Evolutionary conservation across 2,888 invertebrate species (phyloP).

Genomic region (Zele albiditarsus): DNA sequence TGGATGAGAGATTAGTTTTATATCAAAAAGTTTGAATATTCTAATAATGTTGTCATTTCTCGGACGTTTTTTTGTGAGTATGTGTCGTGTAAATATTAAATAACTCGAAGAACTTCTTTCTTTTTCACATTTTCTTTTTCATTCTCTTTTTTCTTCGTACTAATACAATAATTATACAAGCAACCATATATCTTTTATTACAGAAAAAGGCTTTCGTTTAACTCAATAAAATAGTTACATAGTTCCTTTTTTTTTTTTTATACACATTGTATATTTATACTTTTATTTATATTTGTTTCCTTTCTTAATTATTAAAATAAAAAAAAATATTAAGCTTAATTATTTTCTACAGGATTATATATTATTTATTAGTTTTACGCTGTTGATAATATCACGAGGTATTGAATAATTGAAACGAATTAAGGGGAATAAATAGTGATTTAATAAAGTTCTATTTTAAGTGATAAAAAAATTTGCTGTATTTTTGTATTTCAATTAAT

Average conservation of each 20-base stretch:
- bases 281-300: neutral
- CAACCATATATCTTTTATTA: neutral
- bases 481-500: neutral
- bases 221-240: neutral
- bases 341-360: neutral
- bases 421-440: neutral
- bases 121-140: neutral
- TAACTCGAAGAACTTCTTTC: neutral
- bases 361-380: neutral
- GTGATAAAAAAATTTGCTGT: neutral
- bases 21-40: neutral
- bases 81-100: slow-evolving; percentile 1
- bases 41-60: neutral
- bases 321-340: neutral
- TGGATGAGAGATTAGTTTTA: neutral
- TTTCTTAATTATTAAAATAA: neutral
- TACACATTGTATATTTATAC: neutral
- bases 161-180: neutral
- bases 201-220: too few species aligned
- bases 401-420: neutral
- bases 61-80: neutral
- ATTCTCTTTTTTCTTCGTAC: neutral
- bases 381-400: neutral
- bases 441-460: neutral
- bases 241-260: neutral